Percentiles rank a stretch among this genome's conserved stretches.
phyloP scores from a whole-genome alignment of 2,797 vertebrate species.

The Anableps anableps region DNA sequence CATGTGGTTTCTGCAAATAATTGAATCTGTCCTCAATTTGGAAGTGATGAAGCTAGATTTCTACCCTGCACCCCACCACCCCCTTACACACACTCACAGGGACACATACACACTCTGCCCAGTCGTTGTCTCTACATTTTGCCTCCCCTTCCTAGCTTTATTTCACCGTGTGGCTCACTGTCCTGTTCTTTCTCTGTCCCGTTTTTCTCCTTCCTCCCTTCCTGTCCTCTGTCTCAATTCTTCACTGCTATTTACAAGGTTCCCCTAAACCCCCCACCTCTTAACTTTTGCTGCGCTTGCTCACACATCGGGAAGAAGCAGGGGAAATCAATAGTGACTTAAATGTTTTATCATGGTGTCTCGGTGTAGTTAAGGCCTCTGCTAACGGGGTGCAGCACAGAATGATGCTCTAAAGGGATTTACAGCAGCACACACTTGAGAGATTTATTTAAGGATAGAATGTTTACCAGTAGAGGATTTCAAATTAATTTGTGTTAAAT shows the following conservation, averaged over 20 bases:
- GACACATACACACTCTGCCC: slow-evolving; percentile 14
- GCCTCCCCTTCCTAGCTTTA: slow-evolving; percentile 30
- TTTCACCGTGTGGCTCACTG: slow-evolving; percentile 33
- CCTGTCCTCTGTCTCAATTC: slow-evolving; percentile 58
- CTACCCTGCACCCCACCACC: slow-evolving; percentile 6
- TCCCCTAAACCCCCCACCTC: background rate
- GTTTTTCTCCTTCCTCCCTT: slow-evolving; percentile 35
- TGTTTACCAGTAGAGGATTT: slow-evolving; percentile 9
- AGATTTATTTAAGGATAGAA: slow-evolving; percentile 27
- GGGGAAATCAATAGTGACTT: slow-evolving; percentile 78
- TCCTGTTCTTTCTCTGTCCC: slow-evolving; percentile 28
- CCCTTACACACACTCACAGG: background rate
- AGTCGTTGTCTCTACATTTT: slow-evolving; percentile 29
- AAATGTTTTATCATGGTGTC: slow-evolving; percentile 80
- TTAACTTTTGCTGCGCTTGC: slow-evolving; percentile 37
- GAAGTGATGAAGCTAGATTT: slow-evolving; percentile 79
- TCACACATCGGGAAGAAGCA: slow-evolving; percentile 35
- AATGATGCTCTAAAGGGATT: slow-evolving; percentile 57
- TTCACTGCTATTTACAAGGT: slow-evolving; percentile 53
- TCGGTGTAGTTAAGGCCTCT: slow-evolving; percentile 75
- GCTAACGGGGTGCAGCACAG: slow-evolving; percentile 66
- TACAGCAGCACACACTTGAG: slow-evolving; percentile 17
- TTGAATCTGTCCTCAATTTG: slow-evolving; percentile 85
- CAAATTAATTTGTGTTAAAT: slow-evolving; percentile 39
- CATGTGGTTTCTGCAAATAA: slow-evolving; percentile 80